Conservation (phyloP, 2,888 invertebrate species). For the Nebria brevicollis region DNA sequence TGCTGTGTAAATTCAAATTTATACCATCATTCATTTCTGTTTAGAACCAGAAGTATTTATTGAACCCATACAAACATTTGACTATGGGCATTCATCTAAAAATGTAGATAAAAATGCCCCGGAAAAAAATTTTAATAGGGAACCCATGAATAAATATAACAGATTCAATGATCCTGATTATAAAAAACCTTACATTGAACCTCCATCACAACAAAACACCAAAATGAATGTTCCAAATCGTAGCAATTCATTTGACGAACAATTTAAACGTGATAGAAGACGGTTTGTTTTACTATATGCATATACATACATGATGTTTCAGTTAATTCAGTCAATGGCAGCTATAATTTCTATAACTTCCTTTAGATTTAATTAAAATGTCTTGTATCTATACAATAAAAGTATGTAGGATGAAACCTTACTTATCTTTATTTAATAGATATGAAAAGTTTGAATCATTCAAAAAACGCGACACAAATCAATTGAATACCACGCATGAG, state of each 20-base stretch:
- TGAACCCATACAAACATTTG: conserved; percentile 74
- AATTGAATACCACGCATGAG: conserved; percentile 54
- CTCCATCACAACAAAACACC: neutral
- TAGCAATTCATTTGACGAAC: neutral
- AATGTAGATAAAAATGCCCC: conserved; percentile 33
- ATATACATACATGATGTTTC: no score
- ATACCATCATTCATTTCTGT: conserved; percentile 16
- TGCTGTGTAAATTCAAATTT: neutral
- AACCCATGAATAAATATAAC: conserved; percentile 19
- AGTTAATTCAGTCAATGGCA: no score
- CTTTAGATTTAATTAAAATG: no score
- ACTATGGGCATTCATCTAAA: conserved; percentile 71
- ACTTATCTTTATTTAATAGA: neutral
- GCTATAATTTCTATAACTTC: no score
- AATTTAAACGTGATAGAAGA: neutral
- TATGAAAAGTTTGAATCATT: conserved; percentile 17
- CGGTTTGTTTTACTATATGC: neutral
- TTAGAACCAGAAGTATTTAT: conserved; percentile 64
- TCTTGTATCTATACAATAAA: neutral
- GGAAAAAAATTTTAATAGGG: conserved; percentile 14
- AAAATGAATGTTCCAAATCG: neutral
- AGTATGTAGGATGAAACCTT: neutral
- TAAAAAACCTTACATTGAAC: conserved; percentile 5
- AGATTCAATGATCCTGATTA: conserved; percentile 21
- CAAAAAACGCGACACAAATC: conserved; percentile 8